Evolutionary conservation across 2,888 invertebrate species (phyloP), one percentile per base, ranked within the genome.

Genomic region (Coleophora deauratella): DNA sequence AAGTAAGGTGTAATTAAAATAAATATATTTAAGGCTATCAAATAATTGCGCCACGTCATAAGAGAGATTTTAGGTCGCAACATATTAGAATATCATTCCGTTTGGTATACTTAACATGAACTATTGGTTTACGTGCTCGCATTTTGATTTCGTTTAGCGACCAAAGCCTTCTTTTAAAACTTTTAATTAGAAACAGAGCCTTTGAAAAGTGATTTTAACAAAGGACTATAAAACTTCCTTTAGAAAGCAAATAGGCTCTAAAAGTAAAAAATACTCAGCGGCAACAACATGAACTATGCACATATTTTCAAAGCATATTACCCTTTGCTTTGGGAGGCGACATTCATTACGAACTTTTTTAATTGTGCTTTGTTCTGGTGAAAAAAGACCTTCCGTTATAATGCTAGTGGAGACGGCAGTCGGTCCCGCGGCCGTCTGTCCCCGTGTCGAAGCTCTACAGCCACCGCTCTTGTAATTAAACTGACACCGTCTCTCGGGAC

Each of bases 281-380:
- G 7, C 41, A 33, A 36, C 42, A 40, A 35, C 32, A 12, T 37
- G 21, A 49, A 57, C 51, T 54, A 47, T 50, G 46, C 50, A 53
- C 47, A 58, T 62, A 57, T 63, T 66, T 64, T 55, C 56, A 57
- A 54, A 55, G 49, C 56, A 50, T 52, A 62, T 68, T 63, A 72
- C 73, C 76, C 73, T 74, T 75, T 75, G 70, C 70, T 72, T 72
- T 69, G 58, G 63, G 58, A 62, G 64, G 59, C 62, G 68, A 74
- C 67, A 78, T 81, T 81, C 76, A 84, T 82, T 77, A 81, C 72
- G 62, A 82, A 85, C 75, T 82, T 85, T 84, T 84, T 81, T 81
- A 81, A 82, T 84, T 78, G 81, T 66, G 77, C 80, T 81, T 81
- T 82, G 80, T 82, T 64, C 67, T 61, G 62, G 64, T 66, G 72